A percentile compares a stretch with the other conserved stretches of the same genome.
phyloP scores from a whole-genome alignment of 2,888 invertebrate species.

The Podotricha telesiphe region DNA sequence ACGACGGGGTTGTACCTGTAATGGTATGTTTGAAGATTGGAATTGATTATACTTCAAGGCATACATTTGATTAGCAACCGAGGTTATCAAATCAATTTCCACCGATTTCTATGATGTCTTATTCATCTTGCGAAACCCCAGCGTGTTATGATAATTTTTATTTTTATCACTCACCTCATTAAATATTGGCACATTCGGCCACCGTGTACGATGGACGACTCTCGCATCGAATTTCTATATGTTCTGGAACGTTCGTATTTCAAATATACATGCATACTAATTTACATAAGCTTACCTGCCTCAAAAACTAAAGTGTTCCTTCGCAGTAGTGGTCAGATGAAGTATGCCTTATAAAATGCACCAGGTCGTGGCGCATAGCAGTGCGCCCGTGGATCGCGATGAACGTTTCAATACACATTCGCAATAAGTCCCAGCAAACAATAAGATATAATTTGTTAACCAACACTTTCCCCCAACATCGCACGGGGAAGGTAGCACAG shows the following conservation, averaged over 20 bases:
- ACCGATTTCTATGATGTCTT: not conserved
- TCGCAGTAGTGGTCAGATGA: constrained; percentile 91
- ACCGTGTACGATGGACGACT: constrained; percentile 5
- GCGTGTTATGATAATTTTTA: constrained; percentile 19
- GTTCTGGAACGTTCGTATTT: constrained; percentile 9
- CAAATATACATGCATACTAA: not conserved
- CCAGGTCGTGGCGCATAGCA: constrained; percentile 90
- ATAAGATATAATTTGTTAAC: constrained; percentile 68
- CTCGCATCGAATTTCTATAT: not conserved
- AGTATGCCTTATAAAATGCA: constrained; percentile 90
- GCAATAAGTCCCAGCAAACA: constrained; percentile 76
- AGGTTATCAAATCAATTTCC: not conserved
- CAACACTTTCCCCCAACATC: constrained; percentile 76
- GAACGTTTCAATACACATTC: constrained; percentile 84
- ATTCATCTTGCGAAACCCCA: constrained; percentile 5
- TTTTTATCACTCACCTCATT: constrained; percentile 29
- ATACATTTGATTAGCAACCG: not conserved
- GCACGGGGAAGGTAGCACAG: constrained; percentile 70
- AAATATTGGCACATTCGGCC: constrained; percentile 21
- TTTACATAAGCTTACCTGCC: constrained; percentile 25
- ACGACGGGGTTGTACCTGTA: not conserved
- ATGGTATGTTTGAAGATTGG: not conserved
- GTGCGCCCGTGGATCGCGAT: constrained; percentile 85
- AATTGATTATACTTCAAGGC: not conserved
- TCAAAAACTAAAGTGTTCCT: constrained; percentile 76